These are phyloP conservation scores for Barbus barbus DNA, from an alignment of 2,113 vertebrate species.

Conservation along the genomic window DNA sequence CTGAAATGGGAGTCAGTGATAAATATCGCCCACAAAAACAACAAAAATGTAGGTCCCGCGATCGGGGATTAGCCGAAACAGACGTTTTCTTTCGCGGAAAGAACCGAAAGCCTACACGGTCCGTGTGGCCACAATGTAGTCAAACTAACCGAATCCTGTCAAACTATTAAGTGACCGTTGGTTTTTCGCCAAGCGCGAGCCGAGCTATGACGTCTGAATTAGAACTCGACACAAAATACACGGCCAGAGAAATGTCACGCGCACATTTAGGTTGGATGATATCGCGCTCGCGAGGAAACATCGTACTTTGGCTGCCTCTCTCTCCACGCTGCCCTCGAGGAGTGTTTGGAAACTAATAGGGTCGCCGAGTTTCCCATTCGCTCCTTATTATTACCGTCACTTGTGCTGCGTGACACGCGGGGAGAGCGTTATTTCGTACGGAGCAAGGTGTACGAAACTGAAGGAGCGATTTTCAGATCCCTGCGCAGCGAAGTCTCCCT, in stretches of 20 bases:
- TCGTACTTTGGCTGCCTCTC: conserved; percentile 60
- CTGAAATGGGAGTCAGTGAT: neutral
- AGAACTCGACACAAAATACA: conserved; percentile 41
- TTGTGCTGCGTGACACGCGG: conserved; percentile 47
- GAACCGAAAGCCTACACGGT: conserved; percentile 51
- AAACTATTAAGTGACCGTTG: conserved; percentile 32
- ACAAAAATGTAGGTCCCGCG: conserved; percentile 19
- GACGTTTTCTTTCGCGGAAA: conserved; percentile 44
- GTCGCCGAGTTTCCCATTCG: conserved; percentile 55
- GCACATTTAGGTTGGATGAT: conserved; percentile 39
- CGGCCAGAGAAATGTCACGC: conserved; percentile 46
- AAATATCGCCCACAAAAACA: conserved; percentile 18
- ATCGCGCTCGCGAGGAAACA: conserved; percentile 53
- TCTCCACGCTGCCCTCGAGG: conserved; percentile 43
- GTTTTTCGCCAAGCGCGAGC: conserved; percentile 37
- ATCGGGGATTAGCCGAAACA: conserved; percentile 45
- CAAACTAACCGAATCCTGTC: conserved; percentile 49
- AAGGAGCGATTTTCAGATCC: conserved; percentile 61
- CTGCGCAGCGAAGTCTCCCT: conserved; percentile 68
- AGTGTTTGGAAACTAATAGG: conserved; percentile 52
- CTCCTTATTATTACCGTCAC: conserved; percentile 49
- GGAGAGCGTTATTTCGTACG: conserved; percentile 62
- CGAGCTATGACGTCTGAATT: conserved; percentile 48
- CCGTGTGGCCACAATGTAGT: conserved; percentile 60
- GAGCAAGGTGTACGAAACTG: conserved; percentile 63